Percentiles rank a stretch among this genome's conserved stretches.
Conservation (phyloP, 2,888 invertebrate species). For the Campoplex capitator region DNA sequence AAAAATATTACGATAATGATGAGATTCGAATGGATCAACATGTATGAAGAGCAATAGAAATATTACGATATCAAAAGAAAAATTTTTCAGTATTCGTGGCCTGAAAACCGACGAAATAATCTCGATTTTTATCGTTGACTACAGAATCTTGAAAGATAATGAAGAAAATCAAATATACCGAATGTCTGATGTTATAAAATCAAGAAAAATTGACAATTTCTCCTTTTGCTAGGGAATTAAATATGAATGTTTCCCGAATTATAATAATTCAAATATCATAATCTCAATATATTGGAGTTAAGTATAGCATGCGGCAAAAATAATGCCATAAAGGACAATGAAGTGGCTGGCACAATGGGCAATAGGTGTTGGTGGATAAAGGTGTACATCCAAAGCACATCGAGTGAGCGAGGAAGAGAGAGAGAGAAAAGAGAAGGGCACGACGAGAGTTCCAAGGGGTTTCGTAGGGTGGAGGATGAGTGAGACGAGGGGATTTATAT, state of each 20-base stretch:
- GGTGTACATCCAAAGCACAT: conserved; percentile 55
- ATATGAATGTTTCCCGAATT: neutral
- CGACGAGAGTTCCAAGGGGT: conserved; percentile 67
- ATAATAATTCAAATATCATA: neutral
- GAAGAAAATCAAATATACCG: no score
- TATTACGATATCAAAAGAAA: no score
- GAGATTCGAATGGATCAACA: neutral
- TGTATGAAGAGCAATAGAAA: no score
- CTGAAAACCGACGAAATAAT: no score
- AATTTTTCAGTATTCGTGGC: no score
- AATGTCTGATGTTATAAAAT: no score
- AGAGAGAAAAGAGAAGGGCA: conserved; percentile 28
- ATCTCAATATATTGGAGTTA: conserved; percentile 4
- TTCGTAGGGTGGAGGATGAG: conserved; percentile 40
- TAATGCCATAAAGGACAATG: conserved; percentile 82
- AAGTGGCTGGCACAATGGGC: conserved; percentile 82
- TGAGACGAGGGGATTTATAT: conserved; percentile 67
- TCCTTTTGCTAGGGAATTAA: neutral
- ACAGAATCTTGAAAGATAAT: no score
- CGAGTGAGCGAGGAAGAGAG: neutral
- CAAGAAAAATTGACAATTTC: no score
- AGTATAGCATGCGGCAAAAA: conserved; percentile 78
- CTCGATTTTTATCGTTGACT: no score
- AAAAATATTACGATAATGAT: neutral
- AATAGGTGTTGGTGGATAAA: conserved; percentile 72